Evolutionary conservation across 2,888 invertebrate species (phyloP), one percentile per base, ranked within the genome.

Genomic region (Athrips mouffetella): DNA sequence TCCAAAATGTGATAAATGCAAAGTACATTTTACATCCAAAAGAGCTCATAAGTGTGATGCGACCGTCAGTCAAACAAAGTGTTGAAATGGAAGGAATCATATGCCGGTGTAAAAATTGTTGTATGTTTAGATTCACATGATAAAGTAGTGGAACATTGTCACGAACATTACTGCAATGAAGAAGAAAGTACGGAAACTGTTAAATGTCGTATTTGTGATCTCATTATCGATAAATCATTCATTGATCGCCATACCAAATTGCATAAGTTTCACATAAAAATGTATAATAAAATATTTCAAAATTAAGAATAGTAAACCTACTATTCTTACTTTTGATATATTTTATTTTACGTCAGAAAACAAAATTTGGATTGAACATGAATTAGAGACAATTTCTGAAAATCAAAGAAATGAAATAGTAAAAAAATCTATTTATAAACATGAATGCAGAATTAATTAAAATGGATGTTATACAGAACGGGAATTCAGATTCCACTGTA

Each of bases 81-180:
- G n/a, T 23, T 1, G 15, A 40, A 25, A n/a, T 25, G 2, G 40
- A 40, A 25, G 25, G 13, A 48, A 44, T 62, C 40, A 45, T 71
- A 20, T 83, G 68, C 53, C 63, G 54, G 25, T 84, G 84, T 59
- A 65, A 65, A 52, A 66, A 58, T 55, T 84, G 83, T 58, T 51
- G 57, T 31, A 42, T 72, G 70, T 50, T 51, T 80, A 37, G 62
- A 70, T 52, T 57, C 59, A 8, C 84, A 81, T 55, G 80, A 82
- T 54, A 67, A 68, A 58, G 75, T 73, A 23, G 61, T 84, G 29
- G 66, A 74, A 51, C 85, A 85, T 65, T 80, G 81, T 55, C 83
- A 81, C 44, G 58, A 62, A 18, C 81, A 84, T 60, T 73, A 64
- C 47, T 58, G 60, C 50, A 53, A 49, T 31, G 51, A 57, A 27